These are phyloP conservation scores for Circaetus cinerascens DNA, from an alignment of 2,113 vertebrate genomes.

Conservation along the genomic window DNA sequence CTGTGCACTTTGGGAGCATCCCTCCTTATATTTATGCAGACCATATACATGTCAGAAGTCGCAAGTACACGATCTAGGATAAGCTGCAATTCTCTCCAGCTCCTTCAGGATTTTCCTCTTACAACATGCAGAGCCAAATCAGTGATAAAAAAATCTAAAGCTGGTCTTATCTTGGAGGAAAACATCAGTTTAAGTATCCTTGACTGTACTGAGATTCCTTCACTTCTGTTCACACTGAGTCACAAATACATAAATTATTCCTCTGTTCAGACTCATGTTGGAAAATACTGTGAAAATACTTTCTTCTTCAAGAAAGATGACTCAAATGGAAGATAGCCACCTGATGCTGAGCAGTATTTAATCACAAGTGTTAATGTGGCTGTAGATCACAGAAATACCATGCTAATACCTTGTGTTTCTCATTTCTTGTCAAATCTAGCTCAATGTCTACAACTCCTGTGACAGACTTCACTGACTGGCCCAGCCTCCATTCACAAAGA, in stretches of 20 bases:
- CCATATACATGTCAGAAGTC: neutral
- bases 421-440: neutral
- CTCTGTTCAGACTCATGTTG: neutral
- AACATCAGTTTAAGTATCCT: neutral
- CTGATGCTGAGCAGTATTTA: neutral
- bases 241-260: neutral
- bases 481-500: neutral
- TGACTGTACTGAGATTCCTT: neutral
- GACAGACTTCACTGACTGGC: neutral
- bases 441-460: neutral
- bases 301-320: neutral
- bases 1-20: neutral
- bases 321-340: neutral
- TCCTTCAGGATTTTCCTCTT: neutral
- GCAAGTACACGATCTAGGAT: neutral
- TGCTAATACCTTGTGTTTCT: neutral
- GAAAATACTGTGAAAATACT: neutral
- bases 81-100: neutral
- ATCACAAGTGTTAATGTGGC: neutral
- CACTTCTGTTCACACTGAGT: neutral
- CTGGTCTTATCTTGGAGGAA: neutral
- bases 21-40: neutral
- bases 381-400: neutral
- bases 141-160: neutral
- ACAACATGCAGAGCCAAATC: neutral